Evolutionary conservation across 2,888 invertebrate species (phyloP).

Genomic region (Erebia ligea): DNA sequence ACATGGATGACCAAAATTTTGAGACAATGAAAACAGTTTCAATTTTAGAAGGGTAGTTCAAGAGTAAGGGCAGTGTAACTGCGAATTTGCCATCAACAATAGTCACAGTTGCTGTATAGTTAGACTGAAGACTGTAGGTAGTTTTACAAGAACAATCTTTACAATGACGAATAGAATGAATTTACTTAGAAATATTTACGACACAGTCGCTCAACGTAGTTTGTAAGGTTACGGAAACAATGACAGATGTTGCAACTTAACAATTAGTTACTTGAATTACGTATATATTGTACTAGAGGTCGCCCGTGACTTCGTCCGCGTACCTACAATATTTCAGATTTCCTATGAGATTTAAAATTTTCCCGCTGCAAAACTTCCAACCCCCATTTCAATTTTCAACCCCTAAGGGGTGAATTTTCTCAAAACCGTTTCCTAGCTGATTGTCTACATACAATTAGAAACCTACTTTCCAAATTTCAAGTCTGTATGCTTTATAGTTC

Average conservation of each 20-base stretch:
- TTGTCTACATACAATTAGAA: no score
- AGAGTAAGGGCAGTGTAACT: neutral
- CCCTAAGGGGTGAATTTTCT: no score
- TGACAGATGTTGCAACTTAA: constrained; percentile 18
- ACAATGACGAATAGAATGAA: constrained; percentile 9
- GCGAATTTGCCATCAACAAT: neutral
- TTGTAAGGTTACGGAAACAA: constrained; percentile 24
- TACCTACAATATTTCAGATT: no score
- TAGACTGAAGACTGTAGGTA: no score
- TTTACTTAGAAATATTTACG: constrained; percentile 23
- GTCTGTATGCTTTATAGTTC: no score
- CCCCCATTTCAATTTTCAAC: no score
- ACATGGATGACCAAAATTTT: neutral
- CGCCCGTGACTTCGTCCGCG: no score
- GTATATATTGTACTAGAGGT: neutral
- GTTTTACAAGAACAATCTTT: constrained; percentile 6
- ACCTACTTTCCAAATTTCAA: no score
- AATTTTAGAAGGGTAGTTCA: neutral
- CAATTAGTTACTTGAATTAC: neutral
- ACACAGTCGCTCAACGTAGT: constrained; percentile 18
- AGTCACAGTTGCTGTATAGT: neutral
- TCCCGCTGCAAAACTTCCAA: no score
- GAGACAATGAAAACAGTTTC: neutral
- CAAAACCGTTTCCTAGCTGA: no score
- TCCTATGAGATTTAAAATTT: no score